Base-by-base conservation (phyloP, 1,140 invertebrate species). In the Teleopsis dalmanni region DNA sequence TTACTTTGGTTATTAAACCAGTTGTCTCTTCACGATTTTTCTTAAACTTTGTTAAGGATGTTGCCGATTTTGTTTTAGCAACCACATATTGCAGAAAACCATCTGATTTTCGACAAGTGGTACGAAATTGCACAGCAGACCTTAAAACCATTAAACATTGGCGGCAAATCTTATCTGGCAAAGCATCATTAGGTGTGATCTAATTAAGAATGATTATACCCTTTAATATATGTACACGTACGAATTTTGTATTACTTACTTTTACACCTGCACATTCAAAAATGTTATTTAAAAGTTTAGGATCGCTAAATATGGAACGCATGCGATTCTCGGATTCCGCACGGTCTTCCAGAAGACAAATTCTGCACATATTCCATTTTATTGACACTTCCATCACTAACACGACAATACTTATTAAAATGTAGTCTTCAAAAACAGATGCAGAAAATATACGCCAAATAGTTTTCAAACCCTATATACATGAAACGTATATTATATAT, bases 291-390 rank as follows among this genome's bases (percentile, higher is more conserved):
- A 46, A 34, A 7, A 51, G 10, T 35, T 37, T 52, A 1, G 10
- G 7, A 16, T 57, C 55, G 13, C 47, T 18, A 16, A 60, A 56
- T 4, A 27, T 38, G 23, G 37, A 18, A 8, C 16, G 19, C 27
- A 34, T 35, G 14, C 9, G 29, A 18, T 11, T 18, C 1, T 34
- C 42, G n/a, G 2, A n/a, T 19, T 31, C 38, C 14, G 41, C 21
- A 13, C 11, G 9, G 19, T 38, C 51, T 4, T 58, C 50, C 8
- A 16, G 23, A 7, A 45, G 52, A 55, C 63, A 66, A 4, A 59
- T 54, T 1, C 63, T 51, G 21, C 63, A 66, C 52, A 66, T 52
- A 9, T 41, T 62, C 63, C 63, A 66, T 11, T 60, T 65, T 37
- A 65, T 65, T 21, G 50, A 56, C 21, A 65, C 59, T 45, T 65